phyloP scores from a whole-genome alignment of 2,113 vertebrate genomes.

The Felis catus region DNA sequence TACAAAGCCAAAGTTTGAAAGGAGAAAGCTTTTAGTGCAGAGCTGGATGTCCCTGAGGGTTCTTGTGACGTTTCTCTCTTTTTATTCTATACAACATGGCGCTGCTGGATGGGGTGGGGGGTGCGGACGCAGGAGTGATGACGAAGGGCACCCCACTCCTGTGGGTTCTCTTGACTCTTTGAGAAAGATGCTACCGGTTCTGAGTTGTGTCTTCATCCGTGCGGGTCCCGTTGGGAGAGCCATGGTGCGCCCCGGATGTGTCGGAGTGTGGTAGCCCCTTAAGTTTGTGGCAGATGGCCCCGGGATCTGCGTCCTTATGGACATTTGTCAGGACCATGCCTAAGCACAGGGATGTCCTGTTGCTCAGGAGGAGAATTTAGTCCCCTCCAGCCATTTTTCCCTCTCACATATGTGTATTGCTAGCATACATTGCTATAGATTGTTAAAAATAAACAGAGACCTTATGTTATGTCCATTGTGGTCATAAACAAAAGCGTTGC shows the following conservation, averaged over 20 bases:
- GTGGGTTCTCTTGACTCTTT: background rate
- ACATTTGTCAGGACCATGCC: background rate
- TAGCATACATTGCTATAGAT: constrained; percentile 74
- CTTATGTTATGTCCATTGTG: constrained; percentile 88
- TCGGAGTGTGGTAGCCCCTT: background rate
- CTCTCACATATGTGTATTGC: constrained; percentile 64
- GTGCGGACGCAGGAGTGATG: accelerated
- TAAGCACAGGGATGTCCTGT: constrained; percentile 8
- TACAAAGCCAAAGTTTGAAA: background rate
- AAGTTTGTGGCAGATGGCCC: background rate
- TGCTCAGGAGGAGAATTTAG: background rate
- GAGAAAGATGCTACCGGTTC: background rate
- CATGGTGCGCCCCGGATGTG: accelerated
- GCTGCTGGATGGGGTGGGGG: background rate
- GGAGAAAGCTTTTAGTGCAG: background rate
- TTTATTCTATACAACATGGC: background rate
- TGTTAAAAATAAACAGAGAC: constrained; percentile 87
- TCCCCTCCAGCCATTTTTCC: constrained; percentile 57
- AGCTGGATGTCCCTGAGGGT: background rate
- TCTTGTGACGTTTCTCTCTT: background rate
- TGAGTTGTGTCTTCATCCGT: background rate
- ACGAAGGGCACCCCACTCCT: background rate
- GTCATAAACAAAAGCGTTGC: constrained; percentile 86
- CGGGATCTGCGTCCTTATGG: constrained; percentile 3
- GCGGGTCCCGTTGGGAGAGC: accelerated